Conservation (phyloP, 2,797 vertebrate genomes). For the Pangasius larnaudii region DNA sequence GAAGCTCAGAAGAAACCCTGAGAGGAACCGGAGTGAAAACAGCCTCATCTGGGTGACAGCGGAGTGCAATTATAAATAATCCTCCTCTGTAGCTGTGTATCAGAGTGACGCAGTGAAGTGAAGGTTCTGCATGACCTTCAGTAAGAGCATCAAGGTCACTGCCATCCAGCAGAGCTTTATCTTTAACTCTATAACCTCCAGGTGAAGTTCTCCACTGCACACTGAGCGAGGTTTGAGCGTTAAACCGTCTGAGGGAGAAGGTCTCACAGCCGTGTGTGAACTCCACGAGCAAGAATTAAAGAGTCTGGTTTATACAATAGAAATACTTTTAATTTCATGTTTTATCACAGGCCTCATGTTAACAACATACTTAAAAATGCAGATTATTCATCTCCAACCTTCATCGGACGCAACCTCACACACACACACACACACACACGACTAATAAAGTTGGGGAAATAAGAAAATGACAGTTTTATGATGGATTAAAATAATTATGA, state of each 20-base stretch:
- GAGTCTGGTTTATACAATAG: constrained; percentile 71
- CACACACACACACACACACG: constrained; percentile 48
- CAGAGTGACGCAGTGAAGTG: not conserved
- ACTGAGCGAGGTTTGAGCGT: not conserved
- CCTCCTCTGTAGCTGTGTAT: not conserved
- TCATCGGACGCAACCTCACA: constrained; percentile 46
- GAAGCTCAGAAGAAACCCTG: not conserved
- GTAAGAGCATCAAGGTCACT: not conserved
- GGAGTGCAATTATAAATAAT: too few species aligned
- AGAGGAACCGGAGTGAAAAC: not conserved
- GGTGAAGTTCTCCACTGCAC: not conserved
- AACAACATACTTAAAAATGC: constrained; percentile 82
- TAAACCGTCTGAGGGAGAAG: not conserved
- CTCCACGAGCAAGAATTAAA: not conserved
- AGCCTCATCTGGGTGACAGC: not conserved
- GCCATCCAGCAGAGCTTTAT: not conserved
- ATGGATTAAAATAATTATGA: constrained; percentile 69
- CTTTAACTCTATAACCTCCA: not conserved
- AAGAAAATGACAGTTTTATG: constrained; percentile 66
- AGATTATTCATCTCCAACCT: constrained; percentile 64
- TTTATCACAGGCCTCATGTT: constrained; percentile 77
- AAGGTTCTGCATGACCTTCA: not conserved
- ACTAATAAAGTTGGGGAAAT: constrained; percentile 51
- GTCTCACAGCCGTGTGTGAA: not conserved
- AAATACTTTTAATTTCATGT: constrained; percentile 84